Conservation (phyloP, 2,113 vertebrate genomes). For the Maccullochella peelii region DNA sequence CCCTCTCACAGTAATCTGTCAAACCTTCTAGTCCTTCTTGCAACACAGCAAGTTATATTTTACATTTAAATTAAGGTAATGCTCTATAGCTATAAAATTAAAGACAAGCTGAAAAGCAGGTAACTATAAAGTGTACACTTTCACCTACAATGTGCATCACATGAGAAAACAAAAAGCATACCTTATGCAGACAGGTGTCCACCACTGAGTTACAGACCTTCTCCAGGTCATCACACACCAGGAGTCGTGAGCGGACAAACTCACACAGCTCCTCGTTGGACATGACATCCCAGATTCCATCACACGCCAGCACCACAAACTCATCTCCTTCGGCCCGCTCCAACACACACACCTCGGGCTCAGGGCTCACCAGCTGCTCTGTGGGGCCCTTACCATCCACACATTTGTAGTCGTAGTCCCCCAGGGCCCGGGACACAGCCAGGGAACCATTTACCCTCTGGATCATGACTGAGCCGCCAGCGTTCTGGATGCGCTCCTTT, state of each 20-base stretch:
- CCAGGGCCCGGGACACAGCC: slow-evolving; percentile 97
- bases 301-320: slow-evolving; percentile 97
- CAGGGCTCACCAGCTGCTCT: slow-evolving; percentile 98
- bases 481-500: slow-evolving; percentile 98
- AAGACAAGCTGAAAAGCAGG: not conserved
- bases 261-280: slow-evolving; percentile 99
- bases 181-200: slow-evolving; percentile 99
- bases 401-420: slow-evolving; percentile 99
- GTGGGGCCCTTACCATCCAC: slow-evolving; percentile 98
- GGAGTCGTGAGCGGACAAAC: slow-evolving; percentile 95
- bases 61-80: not conserved
- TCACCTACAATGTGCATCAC: not conserved
- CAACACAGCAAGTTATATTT: not conserved
- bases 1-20: not conserved
- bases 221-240: slow-evolving; percentile 96
- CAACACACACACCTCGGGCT: slow-evolving; percentile 98
- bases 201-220: slow-evolving; percentile 98
- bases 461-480: slow-evolving; percentile 98
- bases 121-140: not conserved
- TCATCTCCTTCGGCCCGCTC: slow-evolving; percentile 94
- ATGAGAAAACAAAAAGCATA: slow-evolving; percentile 67
- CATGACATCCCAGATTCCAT: slow-evolving; percentile 99
- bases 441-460: slow-evolving; percentile 98
- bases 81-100: not conserved
- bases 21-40: not conserved